Conservation (phyloP, 2,797 vertebrate species). For the Sparidentex hasta region DNA sequence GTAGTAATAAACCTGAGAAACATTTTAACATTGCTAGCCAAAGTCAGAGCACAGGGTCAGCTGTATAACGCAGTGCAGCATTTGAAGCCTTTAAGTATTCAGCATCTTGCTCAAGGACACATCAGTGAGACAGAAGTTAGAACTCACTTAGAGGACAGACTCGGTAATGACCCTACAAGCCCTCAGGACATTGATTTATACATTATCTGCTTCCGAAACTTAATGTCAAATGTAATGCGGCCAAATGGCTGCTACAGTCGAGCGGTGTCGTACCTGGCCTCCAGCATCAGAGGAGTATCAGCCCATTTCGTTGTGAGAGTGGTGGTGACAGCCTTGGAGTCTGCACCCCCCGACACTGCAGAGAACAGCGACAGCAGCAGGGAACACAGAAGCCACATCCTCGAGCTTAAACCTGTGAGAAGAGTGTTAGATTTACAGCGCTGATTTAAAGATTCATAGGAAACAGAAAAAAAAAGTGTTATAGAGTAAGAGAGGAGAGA, state of each 20-base stretch:
- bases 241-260: constrained; percentile 6
- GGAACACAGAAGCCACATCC: constrained; percentile 86
- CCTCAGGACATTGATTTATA: constrained; percentile 40
- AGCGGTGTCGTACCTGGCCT: constrained; percentile 89
- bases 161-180: constrained; percentile 33
- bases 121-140: constrained; percentile 29
- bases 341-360: constrained; percentile 81
- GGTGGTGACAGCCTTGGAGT: constrained; percentile 96
- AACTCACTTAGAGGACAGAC: constrained; percentile 34
- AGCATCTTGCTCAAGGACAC: constrained; percentile 32
- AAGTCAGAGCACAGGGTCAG: constrained; percentile 22
- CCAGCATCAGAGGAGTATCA: constrained; percentile 94
- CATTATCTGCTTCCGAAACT: constrained; percentile 26
- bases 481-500: background rate
- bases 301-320: constrained; percentile 95
- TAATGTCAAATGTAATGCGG: constrained; percentile 22
- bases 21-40: background rate
- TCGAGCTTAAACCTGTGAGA: constrained; percentile 72
- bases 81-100: constrained; percentile 39
- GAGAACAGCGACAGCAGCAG: constrained; percentile 85
- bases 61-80: constrained; percentile 9
- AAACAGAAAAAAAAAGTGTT: background rate
- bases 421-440: background rate
- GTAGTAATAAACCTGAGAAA: constrained; percentile 1
- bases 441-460: background rate